These are phyloP conservation scores for Sciaenops ocellatus DNA, from an alignment of 2,797 vertebrate genomes.

Conservation along the genomic window DNA sequence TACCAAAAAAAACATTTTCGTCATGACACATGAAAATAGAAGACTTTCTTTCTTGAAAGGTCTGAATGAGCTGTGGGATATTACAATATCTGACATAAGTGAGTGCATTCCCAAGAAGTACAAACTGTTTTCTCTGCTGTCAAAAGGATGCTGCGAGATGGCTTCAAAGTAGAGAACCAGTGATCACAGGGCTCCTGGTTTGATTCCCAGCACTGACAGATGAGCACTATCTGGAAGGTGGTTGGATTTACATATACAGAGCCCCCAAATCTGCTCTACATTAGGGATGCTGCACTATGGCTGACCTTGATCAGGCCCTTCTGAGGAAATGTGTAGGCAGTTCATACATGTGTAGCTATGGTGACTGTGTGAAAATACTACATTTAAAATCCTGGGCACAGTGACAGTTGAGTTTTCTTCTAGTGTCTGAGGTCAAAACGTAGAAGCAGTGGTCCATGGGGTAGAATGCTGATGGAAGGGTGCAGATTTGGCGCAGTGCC, in stretches of 20 bases:
- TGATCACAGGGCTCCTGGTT: not conserved
- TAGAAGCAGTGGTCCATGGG: not conserved
- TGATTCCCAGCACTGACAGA: slow-evolving; percentile 18
- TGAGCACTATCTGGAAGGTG: slow-evolving; percentile 32
- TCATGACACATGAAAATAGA: slow-evolving; percentile 10
- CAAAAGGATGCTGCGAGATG: not conserved
- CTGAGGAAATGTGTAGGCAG: not conserved
- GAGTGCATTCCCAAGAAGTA: not conserved
- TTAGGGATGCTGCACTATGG: slow-evolving; percentile 2
- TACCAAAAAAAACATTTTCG: slow-evolving; percentile 2
- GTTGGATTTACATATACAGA: slow-evolving; percentile 2
- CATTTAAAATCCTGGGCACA: no score
- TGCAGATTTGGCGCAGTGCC: not conserved
- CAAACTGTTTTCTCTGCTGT: not conserved
- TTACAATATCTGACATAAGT: not conserved
- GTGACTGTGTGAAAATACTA: not conserved
- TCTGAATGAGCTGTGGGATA: not conserved
- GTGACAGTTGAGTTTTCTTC: no score
- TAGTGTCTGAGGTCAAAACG: no score
- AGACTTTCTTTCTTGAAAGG: not conserved
- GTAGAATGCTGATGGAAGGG: not conserved
- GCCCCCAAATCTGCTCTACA: not conserved
- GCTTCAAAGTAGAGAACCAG: not conserved
- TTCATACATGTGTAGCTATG: not conserved
- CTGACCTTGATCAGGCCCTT: slow-evolving; percentile 8